These are phyloP conservation scores for Taenaris catops DNA, from an alignment of 2,888 invertebrate genomes.

Conservation along the genomic window DNA sequence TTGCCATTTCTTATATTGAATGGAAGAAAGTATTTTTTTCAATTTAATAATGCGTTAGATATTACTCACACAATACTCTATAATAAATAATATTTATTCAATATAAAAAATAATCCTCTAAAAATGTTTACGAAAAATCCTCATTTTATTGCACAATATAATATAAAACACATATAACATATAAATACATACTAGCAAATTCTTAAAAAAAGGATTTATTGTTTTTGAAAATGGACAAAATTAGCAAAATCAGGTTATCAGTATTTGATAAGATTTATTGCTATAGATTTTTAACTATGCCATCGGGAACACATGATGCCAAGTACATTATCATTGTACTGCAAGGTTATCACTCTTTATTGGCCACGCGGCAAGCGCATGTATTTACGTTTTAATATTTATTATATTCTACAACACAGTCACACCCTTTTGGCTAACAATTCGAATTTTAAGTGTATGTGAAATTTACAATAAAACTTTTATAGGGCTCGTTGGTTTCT, in stretches of 20 bases:
- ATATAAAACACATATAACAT: too few relatives aligned
- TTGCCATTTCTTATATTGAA: too few relatives aligned
- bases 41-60: too few relatives aligned
- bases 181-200: too few relatives aligned
- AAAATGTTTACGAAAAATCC: neutral
- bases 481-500: too few relatives aligned
- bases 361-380: constrained; percentile 7
- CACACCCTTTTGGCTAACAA: neutral
- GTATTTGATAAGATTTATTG: constrained; percentile 3
- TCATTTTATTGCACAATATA: too few relatives aligned
- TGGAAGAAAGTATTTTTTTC: too few relatives aligned
- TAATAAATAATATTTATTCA: too few relatives aligned
- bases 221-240: constrained; percentile 2
- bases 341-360: constrained; percentile 16
- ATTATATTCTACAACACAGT: constrained; percentile 2
- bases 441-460: too few relatives aligned
- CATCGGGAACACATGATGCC: constrained; percentile 10
- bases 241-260: constrained; percentile 13
- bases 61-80: too few relatives aligned
- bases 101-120: neutral
- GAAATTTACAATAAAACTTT: too few relatives aligned
- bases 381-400: constrained; percentile 1
- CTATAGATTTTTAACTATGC: constrained; percentile 7
- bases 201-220: too few relatives aligned
- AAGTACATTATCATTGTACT: constrained; percentile 7